Percentiles rank a stretch among this genome's conserved stretches.
phyloP scores from a whole-genome alignment of 2,797 vertebrate genomes.

The Thalassophryne amazonica region DNA sequence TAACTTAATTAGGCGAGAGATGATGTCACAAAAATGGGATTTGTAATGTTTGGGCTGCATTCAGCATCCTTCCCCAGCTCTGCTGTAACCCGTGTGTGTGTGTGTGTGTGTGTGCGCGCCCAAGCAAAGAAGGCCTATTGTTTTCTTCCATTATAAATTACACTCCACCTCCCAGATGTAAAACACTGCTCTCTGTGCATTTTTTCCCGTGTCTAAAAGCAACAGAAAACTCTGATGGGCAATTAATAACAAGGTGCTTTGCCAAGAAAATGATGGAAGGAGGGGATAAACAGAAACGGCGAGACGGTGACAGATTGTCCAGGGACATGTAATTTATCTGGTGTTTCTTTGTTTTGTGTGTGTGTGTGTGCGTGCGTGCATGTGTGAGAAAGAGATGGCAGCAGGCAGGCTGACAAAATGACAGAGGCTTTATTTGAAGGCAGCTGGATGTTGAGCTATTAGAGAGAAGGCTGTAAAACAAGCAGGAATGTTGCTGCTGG shows the following conservation, averaged over 20 bases:
- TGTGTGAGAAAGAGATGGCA: background rate
- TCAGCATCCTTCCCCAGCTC: constrained; percentile 24
- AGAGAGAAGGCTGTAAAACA: constrained; percentile 67
- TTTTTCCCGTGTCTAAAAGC: constrained; percentile 31
- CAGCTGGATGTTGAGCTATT: constrained; percentile 59
- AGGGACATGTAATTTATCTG: constrained; percentile 9
- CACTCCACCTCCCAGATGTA: constrained; percentile 45
- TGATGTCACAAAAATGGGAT: constrained; percentile 38
- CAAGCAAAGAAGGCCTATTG: constrained; percentile 27
- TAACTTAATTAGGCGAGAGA: constrained; percentile 49
- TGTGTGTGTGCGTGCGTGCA: background rate
- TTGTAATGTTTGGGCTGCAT: constrained; percentile 51
- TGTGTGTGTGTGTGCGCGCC: background rate
- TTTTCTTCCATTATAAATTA: constrained; percentile 44
- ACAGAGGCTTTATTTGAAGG: constrained; percentile 52
- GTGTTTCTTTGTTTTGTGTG: background rate
- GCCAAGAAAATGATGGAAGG: constrained; percentile 36
- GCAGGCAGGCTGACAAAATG: constrained; percentile 33
- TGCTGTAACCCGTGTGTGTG: constrained; percentile 28
- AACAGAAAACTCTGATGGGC: constrained; percentile 27
- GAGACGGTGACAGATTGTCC: constrained; percentile 9
- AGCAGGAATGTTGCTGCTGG: constrained; percentile 68
- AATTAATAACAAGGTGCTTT: constrained; percentile 53
- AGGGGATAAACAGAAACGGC: constrained; percentile 2
- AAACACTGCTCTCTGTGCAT: constrained; percentile 56